Base-by-base conservation (phyloP, 2,888 invertebrate genomes). In the Anodontia alba region DNA sequence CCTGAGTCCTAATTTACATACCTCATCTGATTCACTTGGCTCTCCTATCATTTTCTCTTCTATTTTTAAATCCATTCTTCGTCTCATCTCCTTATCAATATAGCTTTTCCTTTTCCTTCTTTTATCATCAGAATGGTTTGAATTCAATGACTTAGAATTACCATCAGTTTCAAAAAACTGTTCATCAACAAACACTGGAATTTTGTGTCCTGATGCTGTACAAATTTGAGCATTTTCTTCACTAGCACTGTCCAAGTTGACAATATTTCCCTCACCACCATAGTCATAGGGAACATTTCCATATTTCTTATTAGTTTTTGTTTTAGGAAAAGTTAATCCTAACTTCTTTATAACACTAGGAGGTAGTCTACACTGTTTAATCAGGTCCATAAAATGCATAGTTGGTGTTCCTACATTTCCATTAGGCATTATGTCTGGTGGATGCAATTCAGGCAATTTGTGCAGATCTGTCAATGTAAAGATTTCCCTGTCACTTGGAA, bases 331-430 rank as follows among this genome's bases (percentile, higher is more conserved):
- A 68, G 84, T 89, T 10, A 95, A 88, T 23, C 95, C 95, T 0
- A 95, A 89, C 82, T 95, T 95, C 31, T 91, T 91, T 17, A 96
- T 95, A 5, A 95, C 82, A 23, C 90, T 90, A 8, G 95, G 92
- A 17, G 95, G 95, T 38, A 95, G 90, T 76, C 93, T 85, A 87
- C 95, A 96, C 36, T 93, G 90, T 49, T 92, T 90, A 3, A 96
- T 96, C 49, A 94, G 90, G 12, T 93, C 90, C 71, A 95, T 84
- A 88, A 96, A 96, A 79, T 94, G 89, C 42, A 85, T 87, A 12
- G 95, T 95, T 2, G 95, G 95, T 1, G 96, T 96, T 7, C 96
- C 96, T 51, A 96, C 95, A 91, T 96, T 96, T 36, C 96, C 96
- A 80, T 95, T 89, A 5, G 95, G 95, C 95, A 95, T 95, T 2